Evolutionary conservation across 1,140 invertebrate genomes (phyloP).

Genomic region (Brachionus plicatilis): DNA sequence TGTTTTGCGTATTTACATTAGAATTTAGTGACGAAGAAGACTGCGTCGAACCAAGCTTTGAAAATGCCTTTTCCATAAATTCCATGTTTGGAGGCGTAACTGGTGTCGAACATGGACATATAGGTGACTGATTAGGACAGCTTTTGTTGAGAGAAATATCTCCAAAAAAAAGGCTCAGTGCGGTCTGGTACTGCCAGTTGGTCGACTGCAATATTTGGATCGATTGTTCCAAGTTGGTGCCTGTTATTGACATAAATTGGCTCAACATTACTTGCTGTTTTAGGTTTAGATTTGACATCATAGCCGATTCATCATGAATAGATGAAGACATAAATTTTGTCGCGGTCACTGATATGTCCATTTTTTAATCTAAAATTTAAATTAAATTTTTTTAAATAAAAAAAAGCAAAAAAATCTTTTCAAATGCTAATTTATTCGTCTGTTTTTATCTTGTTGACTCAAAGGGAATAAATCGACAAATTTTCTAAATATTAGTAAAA

Average conservation of each 20-base stretch:
- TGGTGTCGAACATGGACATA: constrained; percentile 5
- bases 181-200: constrained; percentile 19
- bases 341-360: constrained; percentile 8
- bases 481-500: not conserved
- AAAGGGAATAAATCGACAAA: not conserved
- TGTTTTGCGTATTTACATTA: not conserved
- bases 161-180: not conserved
- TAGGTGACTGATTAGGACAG: not conserved
- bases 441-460: not conserved
- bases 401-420: not conserved
- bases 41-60: not conserved
- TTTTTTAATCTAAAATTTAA: not conserved
- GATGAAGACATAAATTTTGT: not conserved
- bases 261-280: constrained; percentile 9
- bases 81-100: constrained; percentile 19
- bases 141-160: not conserved
- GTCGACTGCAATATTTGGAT: not conserved
- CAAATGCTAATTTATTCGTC: constrained; percentile 1
- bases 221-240: not conserved
- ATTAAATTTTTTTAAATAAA: not conserved
- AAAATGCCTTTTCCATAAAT: constrained; percentile 4
- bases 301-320: not conserved
- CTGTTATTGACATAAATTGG: constrained; percentile 32
- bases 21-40: not conserved
- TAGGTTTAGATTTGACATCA: not conserved